Evolutionary conservation across 2,888 invertebrate genomes (phyloP), one percentile per base, ranked within the genome.

Genomic region (Amphipyra tragopoginis): DNA sequence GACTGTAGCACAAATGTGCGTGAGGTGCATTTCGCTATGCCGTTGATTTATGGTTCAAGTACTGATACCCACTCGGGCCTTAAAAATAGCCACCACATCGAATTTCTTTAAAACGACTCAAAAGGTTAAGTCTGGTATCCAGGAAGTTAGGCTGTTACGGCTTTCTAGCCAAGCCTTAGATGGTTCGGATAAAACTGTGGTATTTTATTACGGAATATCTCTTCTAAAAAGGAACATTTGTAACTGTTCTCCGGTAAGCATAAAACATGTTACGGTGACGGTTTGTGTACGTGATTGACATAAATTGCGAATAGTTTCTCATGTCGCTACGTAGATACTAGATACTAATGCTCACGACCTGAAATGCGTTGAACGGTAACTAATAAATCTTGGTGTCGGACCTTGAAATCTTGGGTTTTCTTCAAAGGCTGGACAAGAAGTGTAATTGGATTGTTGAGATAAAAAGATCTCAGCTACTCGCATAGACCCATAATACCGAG

Each of bases 21-120:
- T 90, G 86, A 86, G 86, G 80, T 86, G 88, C 87, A 88, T 86
- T 90, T 90, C 81, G 86, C 88, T 82, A 82, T 83, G 85, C 82
- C 78, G 77, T 82, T 80, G 75, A 67, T 58, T 75, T 71, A 74
- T 72, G 49, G 60, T 55, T 62, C 47, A 43, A 64, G 57, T 60
- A 29, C 57, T 26, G 68, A 66, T 70, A 56, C 53, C 48, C 47
- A 56, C 39, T 69, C 47, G 14, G 48, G 53, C 53, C 52, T 65
- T 44, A 49, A 58, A 60, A 68, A 59, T 55, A 64, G 49, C 65
- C 49, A 60, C 43, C 55, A 67, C 67, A 65, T 56, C 49, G 52
- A 66, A 65, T 65, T 40, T 45, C 48, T 69, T 65, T 47, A 45
- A 51, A 70, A 60, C 59, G 45, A 64, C 45, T 47, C 51, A 68